Base-by-base conservation (phyloP, 2,113 vertebrate genomes). In the Sarotherodon lohbergeri region DNA sequence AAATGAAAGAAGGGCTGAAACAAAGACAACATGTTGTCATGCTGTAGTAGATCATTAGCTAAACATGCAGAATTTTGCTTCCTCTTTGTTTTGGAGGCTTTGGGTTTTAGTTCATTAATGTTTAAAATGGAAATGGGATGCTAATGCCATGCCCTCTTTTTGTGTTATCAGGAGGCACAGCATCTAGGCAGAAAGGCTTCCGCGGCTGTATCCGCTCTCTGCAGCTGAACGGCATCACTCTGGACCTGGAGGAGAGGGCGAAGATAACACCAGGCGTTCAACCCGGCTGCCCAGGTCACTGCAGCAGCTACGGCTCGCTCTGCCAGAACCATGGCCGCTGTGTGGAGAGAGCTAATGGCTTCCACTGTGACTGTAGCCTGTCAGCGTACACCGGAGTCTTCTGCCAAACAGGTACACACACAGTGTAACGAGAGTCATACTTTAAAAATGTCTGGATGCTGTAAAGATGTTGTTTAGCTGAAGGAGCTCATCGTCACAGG, bases 181-280 rank as follows among this genome's bases (percentile, higher is more conserved):
- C 98, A 50, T 98, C 98, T 4, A 94, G 98, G n/a, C 98, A 98
- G 91, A 97, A 97, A 83, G 98, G 98, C 79, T 99, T 99, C 85
- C 91, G 98, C 57, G 98, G 98, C 6, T 99, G 98, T 17, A 98
- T 99, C 57, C 97, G 98, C 36, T 97, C 98, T 0, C 96, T 99
- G 88, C 97, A 96, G 55, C 93, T 99, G 91, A 99, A 99, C 59
- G 98, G 98, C 27, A 91, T 96, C 84, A 95, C 97, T 4, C 94
- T 99, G 93, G 97, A 99, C 91, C 95, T 99, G 88, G 97, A 99
- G 94, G 96, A 97, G 80, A 95, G 98, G 92, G 98, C 98, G 5
- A 96, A 89, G 84, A 97, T 99, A 92, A 99, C 98, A 0, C 98
- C 98, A 0, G 98, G 97, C 8, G 98, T 99, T 7, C 96, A 96